A percentile compares a stretch with the other conserved stretches of the same genome.
Conservation (phyloP, 2,888 invertebrate species). For the Thalpophila matura region DNA sequence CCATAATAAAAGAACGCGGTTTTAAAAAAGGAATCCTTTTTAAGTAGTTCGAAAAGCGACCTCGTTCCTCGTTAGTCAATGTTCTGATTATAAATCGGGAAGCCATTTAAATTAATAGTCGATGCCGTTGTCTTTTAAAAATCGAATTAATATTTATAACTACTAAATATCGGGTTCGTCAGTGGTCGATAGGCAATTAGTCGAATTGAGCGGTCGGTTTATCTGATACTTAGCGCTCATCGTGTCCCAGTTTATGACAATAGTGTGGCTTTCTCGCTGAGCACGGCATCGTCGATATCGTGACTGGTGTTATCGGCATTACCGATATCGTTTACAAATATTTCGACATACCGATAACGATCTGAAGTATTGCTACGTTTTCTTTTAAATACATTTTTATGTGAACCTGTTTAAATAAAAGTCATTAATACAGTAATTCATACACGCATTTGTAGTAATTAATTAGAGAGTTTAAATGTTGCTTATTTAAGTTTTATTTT, state of each 20-base stretch:
- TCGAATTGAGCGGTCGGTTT: conserved; percentile 69
- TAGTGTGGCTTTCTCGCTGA: conserved; percentile 70
- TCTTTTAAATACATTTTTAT: conserved; percentile 43
- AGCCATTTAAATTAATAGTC: conserved; percentile 51
- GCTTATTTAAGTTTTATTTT: conserved; percentile 38
- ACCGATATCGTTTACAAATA: conserved; percentile 88
- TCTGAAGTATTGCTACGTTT: conserved; percentile 65
- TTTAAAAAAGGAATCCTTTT: conserved; percentile 24
- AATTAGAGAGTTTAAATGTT: conserved; percentile 37
- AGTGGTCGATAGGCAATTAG: conserved; percentile 67
- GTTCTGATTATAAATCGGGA: conserved; percentile 46
- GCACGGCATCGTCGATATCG: conserved; percentile 71
- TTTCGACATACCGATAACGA: conserved; percentile 87
- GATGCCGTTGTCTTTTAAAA: conserved; percentile 57
- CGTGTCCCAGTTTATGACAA: conserved; percentile 77
- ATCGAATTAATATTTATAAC: conserved; percentile 58
- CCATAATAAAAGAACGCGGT: conserved; percentile 22
- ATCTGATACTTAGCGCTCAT: conserved; percentile 71
- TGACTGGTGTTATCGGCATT: conserved; percentile 76
- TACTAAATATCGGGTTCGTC: conserved; percentile 39
- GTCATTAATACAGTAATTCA: conserved; percentile 23
- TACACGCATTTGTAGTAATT: conserved; percentile 26
- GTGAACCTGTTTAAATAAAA: conserved; percentile 27
- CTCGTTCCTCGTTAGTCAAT: conserved; percentile 38
- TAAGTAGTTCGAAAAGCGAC: conserved; percentile 21